Conservation (phyloP, 2,888 invertebrate species). For the Campaea margaritaria region DNA sequence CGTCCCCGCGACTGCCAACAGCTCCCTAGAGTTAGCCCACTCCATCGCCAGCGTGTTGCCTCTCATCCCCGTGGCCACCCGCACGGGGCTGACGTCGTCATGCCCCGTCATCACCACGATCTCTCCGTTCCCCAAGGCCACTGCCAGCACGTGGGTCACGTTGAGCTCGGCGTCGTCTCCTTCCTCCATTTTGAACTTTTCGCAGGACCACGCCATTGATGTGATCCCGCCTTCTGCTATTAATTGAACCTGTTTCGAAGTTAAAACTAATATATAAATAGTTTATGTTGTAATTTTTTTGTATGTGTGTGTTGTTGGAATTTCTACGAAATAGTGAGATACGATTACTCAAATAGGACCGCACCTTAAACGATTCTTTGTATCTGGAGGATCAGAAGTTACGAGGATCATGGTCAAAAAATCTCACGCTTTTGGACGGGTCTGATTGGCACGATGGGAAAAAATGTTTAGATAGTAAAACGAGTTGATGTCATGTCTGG, state of each 20-base stretch:
- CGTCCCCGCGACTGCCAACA: slow-evolving; percentile 96
- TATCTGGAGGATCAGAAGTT: no score
- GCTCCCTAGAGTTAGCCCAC: slow-evolving; percentile 97
- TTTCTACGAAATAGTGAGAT: no score
- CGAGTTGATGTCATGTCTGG: no score
- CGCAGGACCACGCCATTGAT: slow-evolving; percentile 98
- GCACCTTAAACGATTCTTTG: no score
- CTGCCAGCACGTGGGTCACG: slow-evolving; percentile 91
- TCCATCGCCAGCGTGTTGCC: slow-evolving; percentile 94
- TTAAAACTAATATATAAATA: no score
- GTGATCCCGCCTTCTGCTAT: slow-evolving; percentile 94
- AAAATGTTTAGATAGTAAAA: no score
- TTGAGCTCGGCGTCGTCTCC: slow-evolving; percentile 89
- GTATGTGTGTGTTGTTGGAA: no score
- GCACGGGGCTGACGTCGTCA: slow-evolving; percentile 96
- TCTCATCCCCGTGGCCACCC: slow-evolving; percentile 92
- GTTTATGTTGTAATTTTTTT: no score
- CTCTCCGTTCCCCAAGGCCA: slow-evolving; percentile 94
- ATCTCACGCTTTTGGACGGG: no score
- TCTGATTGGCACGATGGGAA: no score
- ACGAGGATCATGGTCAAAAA: no score
- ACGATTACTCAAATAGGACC: no score
- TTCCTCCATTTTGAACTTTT: slow-evolving; percentile 99
- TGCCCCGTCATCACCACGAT: slow-evolving; percentile 95
- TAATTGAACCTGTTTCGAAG: slow-evolving; percentile 87